Base-by-base conservation (phyloP, 2,888 invertebrate species). In the Lagria hirta region DNA sequence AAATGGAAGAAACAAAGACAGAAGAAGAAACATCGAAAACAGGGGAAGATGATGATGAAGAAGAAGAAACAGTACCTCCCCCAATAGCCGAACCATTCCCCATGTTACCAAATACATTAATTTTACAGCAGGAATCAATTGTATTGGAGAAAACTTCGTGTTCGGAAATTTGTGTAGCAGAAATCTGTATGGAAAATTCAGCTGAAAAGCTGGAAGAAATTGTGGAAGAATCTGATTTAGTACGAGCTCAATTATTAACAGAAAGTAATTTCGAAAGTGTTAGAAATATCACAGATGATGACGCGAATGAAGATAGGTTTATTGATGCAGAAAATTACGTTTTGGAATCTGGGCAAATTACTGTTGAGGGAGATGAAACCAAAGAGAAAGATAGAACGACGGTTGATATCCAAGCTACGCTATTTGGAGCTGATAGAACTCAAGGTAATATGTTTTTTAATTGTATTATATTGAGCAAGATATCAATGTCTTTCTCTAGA, bases 241-340 rank as follows among this genome's bases (percentile, higher is more conserved):
- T 72, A 27, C 63, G 70, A 40, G 62, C 62, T 1, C 58, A 61
- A 36, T 43, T 62, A 11, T n/a, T n/a, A n/a, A 54, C 51, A 11
- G 55, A 58, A 21, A 57, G 40, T 17, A 61, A 54, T 50, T 67
- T 65, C 46, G 60, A 64, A 28, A 50, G 52, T 35, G 55, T 57
- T 13, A 54, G 57, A 20, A 57, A 52, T 51, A 69, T 67, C 41
- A 66, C 64, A n/a, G 72, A 70, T 20, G 76, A 76, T 42, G 76
- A 76, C 36, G 76, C 42, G 3, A 73, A 80, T 62, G 83, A 83
- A 69, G 82, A 82, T 61, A 75, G 82, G 57, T 84, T 86, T 55
- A 80, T 84, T 43, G 87, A 87, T 73, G 86, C 86, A n/a, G 86
- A 87, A 62, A 86, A 83, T 61, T 86, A 85, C 62, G 84, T 86